Evolutionary conservation across 2,888 invertebrate species (phyloP).

Genomic region (Pandemis corylana): DNA sequence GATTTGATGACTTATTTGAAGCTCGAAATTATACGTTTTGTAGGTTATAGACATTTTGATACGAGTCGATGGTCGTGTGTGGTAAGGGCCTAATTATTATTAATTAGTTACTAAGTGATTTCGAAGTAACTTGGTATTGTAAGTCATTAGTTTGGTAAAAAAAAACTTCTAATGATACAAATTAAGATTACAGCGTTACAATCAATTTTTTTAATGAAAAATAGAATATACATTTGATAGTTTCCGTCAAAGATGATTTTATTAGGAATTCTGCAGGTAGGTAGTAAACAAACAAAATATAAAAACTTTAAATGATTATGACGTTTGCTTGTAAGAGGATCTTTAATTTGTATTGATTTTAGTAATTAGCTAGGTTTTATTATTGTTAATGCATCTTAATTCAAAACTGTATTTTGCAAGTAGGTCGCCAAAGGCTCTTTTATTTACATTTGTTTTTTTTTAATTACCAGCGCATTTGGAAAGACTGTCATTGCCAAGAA

Average conservation of each 20-base stretch:
- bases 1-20: constrained; percentile 74
- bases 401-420: too few species aligned
- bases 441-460: too few species aligned
- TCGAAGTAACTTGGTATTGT: neutral
- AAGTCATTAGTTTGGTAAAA: neutral
- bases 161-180: neutral
- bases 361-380: too few species aligned
- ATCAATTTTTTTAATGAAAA: neutral
- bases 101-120: constrained; percentile 55
- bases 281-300: too few species aligned
- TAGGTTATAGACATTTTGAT: constrained; percentile 53
- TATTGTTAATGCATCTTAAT: too few species aligned
- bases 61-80: constrained; percentile 60
- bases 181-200: neutral
- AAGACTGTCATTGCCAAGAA: too few species aligned
- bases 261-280: too few species aligned
- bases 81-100: constrained; percentile 52
- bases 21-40: constrained; percentile 71
- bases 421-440: too few species aligned
- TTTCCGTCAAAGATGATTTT: neutral
- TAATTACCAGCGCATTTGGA: too few species aligned
- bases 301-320: too few species aligned
- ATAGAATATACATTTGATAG: neutral
- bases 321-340: too few species aligned
- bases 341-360: too few species aligned